Conservation (phyloP, 2,113 vertebrate species). For the Etheostoma cragini region DNA sequence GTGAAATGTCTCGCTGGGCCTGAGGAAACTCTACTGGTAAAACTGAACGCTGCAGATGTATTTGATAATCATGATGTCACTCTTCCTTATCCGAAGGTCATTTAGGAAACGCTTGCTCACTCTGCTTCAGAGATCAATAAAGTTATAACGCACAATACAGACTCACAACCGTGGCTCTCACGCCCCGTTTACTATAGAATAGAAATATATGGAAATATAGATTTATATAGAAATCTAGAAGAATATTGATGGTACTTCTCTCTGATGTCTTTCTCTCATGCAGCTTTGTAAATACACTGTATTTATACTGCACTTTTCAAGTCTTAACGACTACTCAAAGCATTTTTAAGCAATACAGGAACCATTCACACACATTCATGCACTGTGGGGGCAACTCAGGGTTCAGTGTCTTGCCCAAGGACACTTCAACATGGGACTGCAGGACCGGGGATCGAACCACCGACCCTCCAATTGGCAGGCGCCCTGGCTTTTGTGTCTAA, state of each 20-base stretch:
- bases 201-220: background rate
- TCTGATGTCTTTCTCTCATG: background rate
- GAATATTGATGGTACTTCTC: background rate
- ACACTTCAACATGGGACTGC: too few species aligned
- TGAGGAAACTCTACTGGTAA: background rate
- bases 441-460: too few species aligned
- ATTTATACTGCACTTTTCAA: too few species aligned
- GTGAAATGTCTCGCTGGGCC: background rate
- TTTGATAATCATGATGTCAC: background rate
- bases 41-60: background rate
- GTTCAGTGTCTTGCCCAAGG: too few species aligned
- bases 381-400: too few species aligned
- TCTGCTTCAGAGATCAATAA: background rate
- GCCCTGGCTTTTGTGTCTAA: background rate
- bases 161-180: background rate
- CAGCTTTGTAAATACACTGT: background rate
- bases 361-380: too few species aligned
- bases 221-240: too few species aligned
- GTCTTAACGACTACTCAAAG: too few species aligned
- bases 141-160: background rate
- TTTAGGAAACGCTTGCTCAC: background rate
- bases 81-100: constrained; percentile 1
- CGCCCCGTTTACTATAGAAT: too few species aligned
- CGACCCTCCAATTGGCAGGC: too few species aligned
- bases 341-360: too few species aligned